A percentile compares a stretch with the other conserved stretches of the same genome.
Conservation (phyloP, 2,888 invertebrate species). For the Diloba caeruleocephala region DNA sequence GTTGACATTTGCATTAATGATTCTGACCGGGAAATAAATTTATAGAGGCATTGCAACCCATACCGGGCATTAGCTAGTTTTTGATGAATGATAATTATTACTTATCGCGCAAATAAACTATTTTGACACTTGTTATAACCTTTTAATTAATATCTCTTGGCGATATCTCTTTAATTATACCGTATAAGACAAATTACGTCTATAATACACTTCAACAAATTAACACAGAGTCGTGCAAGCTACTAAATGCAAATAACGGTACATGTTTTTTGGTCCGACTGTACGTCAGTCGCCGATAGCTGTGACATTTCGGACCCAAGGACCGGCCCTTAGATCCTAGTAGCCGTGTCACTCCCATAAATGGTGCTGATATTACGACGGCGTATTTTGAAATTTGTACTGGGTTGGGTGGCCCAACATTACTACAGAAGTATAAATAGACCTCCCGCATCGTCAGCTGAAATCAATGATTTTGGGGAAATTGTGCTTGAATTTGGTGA, state of each 20-base stretch:
- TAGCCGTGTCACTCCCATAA: slow-evolving; percentile 29
- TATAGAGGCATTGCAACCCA: no score
- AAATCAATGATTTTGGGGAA: no score
- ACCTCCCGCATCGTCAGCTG: no score
- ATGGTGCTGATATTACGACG: slow-evolving; percentile 32
- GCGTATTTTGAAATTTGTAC: slow-evolving; percentile 45
- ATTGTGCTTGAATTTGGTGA: no score
- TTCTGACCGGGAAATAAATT: no score
- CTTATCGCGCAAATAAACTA: no score
- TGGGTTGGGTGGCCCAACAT: slow-evolving; percentile 13
- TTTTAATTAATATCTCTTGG: neutral
- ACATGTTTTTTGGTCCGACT: slow-evolving; percentile 14
- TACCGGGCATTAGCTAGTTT: no score
- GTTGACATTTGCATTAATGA: no score
- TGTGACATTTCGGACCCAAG: slow-evolving; percentile 50
- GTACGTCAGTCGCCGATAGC: slow-evolving; percentile 31
- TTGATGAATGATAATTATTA: no score
- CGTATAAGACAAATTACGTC: neutral
- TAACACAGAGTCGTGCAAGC: slow-evolving; percentile 29
- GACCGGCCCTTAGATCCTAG: slow-evolving; percentile 34
- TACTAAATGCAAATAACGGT: slow-evolving; percentile 33
- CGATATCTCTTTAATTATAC: slow-evolving; percentile 12
- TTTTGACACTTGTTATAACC: no score
- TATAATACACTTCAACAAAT: slow-evolving; percentile 8
- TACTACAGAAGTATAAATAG: no score